Conservation (phyloP, 2,797 vertebrate species). For the Sebastes reedi region DNA sequence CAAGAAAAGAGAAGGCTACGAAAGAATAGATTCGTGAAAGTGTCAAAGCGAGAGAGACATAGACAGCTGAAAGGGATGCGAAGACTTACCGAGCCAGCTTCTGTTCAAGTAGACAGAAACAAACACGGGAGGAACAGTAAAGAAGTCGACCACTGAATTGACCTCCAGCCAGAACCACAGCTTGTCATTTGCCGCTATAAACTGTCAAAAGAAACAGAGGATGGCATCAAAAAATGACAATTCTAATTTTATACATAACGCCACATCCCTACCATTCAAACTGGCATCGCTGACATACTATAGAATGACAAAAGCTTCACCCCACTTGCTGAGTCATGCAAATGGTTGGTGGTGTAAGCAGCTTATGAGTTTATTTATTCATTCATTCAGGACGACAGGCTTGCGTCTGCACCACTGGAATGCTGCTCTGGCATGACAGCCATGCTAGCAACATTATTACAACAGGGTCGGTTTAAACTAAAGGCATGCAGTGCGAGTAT, state of each 20-base stretch:
- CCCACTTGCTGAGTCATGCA: slow-evolving; percentile 64
- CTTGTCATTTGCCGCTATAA: slow-evolving; percentile 98
- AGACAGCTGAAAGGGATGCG: neutral
- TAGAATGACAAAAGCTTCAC: slow-evolving; percentile 47
- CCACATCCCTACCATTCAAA: slow-evolving; percentile 16
- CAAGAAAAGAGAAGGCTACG: neutral
- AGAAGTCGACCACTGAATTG: slow-evolving; percentile 98
- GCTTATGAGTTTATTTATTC: slow-evolving; percentile 73
- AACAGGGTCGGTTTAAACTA: slow-evolving; percentile 23
- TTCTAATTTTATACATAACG: slow-evolving; percentile 9
- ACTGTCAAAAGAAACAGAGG: slow-evolving; percentile 78
- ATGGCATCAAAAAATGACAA: slow-evolving; percentile 1
- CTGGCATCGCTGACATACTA: slow-evolving; percentile 29
- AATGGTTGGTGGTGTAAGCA: slow-evolving; percentile 60
- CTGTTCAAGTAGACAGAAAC: slow-evolving; percentile 98
- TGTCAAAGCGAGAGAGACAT: neutral
- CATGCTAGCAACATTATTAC: slow-evolving; percentile 29
- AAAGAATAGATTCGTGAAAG: neutral
- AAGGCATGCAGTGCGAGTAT: slow-evolving; percentile 13
- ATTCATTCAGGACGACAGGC: slow-evolving; percentile 64
- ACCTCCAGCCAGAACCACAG: slow-evolving; percentile 99
- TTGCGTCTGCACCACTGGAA: slow-evolving; percentile 50
- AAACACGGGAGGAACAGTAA: slow-evolving; percentile 97
- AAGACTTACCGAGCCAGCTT: slow-evolving; percentile 96
- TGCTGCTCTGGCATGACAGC: slow-evolving; percentile 46